Conservation (phyloP, 2,888 invertebrate species). For the Sphinx pinastri region DNA sequence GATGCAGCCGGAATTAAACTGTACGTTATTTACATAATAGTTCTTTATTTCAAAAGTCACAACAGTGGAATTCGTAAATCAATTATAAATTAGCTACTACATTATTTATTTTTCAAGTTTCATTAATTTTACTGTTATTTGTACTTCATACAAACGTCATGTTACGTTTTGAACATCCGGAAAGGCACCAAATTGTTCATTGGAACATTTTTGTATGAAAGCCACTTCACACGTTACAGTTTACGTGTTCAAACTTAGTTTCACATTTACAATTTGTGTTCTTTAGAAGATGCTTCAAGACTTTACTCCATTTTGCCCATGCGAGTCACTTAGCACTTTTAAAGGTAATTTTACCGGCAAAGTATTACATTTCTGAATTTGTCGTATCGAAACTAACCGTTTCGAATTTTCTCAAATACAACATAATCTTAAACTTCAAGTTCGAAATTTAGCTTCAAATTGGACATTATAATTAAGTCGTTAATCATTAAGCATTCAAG, state of each 20-base stretch:
- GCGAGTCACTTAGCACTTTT: background rate
- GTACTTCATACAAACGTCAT: constrained; percentile 1
- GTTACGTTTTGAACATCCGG: constrained; percentile 21
- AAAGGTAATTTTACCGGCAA: background rate
- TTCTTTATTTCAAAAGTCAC: no score
- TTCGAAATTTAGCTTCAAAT: background rate
- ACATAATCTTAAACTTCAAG: background rate
- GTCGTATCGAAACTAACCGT: background rate
- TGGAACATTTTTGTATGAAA: constrained; percentile 26
- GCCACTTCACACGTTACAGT: constrained; percentile 29
- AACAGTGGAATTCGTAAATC: no score
- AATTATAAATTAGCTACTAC: no score
- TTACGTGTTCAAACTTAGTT: constrained; percentile 24
- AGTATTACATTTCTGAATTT: no score
- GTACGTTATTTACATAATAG: background rate
- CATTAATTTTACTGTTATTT: background rate
- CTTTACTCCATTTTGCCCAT: background rate
- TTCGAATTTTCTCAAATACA: background rate
- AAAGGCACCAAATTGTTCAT: constrained; percentile 4
- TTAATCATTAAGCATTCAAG: constrained; percentile 2
- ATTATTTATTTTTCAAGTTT: background rate
- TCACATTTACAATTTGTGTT: constrained; percentile 15
- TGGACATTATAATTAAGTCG: background rate
- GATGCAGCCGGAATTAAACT: background rate
- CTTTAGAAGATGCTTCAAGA: background rate